Conservation (phyloP, 1,140 invertebrate genomes). For the Drosophila subpulchrella region DNA sequence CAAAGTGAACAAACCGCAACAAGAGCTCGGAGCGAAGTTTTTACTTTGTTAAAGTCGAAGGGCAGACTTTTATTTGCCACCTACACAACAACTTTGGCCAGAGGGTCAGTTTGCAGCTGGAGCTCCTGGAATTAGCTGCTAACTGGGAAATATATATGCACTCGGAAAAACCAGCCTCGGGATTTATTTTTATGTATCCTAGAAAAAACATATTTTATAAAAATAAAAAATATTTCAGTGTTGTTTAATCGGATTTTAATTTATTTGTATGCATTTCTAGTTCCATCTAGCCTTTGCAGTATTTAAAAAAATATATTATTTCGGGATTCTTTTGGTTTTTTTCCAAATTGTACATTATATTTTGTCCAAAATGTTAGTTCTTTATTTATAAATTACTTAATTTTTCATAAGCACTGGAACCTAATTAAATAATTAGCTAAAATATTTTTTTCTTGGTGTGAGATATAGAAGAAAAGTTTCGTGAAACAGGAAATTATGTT, state of each 20-base stretch:
- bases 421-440: background rate
- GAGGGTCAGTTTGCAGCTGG: conserved; percentile 26
- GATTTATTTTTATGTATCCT: too few species aligned
- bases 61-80: conserved; percentile 71
- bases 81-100: conserved; percentile 50
- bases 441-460: conserved; percentile 7
- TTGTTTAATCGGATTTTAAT: too few species aligned
- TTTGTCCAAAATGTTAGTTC: too few species aligned
- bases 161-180: background rate
- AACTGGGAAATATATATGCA: conserved; percentile 26
- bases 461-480: background rate
- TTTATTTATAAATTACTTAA: too few species aligned
- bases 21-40: conserved; percentile 49
- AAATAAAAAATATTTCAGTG: too few species aligned
- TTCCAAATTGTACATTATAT: too few species aligned
- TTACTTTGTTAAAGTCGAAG: conserved; percentile 76
- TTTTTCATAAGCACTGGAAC: background rate
- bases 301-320: too few species aligned
- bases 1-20: conserved; percentile 53
- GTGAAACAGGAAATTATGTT: conserved; percentile 67
- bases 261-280: too few species aligned
- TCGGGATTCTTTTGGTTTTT: too few species aligned
- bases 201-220: too few species aligned
- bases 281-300: too few species aligned
- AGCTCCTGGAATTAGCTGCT: conserved; percentile 60